Conservation (phyloP, 2,888 invertebrate genomes). For the Trichopoda pennipes region DNA sequence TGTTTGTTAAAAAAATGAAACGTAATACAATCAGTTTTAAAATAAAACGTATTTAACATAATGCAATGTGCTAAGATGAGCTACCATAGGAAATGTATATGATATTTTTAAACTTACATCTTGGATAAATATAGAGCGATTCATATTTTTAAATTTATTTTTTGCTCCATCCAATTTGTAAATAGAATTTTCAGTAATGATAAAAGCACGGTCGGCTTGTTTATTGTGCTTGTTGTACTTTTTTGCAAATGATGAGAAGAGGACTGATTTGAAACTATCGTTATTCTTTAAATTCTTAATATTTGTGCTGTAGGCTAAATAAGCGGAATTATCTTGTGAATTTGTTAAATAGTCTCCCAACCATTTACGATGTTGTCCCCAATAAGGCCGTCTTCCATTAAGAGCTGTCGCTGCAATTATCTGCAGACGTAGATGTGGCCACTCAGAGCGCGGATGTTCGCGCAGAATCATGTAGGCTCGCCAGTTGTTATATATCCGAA, state of each 20-base stretch:
- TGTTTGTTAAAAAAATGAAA: too few relatives aligned
- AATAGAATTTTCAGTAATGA: conserved; percentile 91
- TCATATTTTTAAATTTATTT: conserved; percentile 92
- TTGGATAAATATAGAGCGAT: conserved; percentile 89
- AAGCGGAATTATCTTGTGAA: conserved; percentile 86
- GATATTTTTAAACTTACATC: conserved; percentile 83
- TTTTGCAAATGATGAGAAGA: conserved; percentile 81
- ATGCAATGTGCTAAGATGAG: too few relatives aligned
- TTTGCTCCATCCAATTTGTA: conserved; percentile 90
- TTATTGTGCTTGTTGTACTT: conserved; percentile 84
- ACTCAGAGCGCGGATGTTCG: conserved; percentile 89
- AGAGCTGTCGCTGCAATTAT: conserved; percentile 88
- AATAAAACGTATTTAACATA: too few relatives aligned
- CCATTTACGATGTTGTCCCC: conserved; percentile 91
- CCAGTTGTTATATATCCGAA: conserved; percentile 89
- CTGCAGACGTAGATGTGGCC: conserved; percentile 93
- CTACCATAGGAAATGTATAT: not conserved
- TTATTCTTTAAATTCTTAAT: conserved; percentile 86
- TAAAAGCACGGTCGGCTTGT: conserved; percentile 92
- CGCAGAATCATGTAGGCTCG: conserved; percentile 92
- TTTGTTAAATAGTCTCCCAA: conserved; percentile 90
- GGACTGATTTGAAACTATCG: conserved; percentile 84
- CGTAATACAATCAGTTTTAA: too few relatives aligned
- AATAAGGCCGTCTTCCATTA: conserved; percentile 83
- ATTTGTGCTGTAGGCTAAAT: conserved; percentile 85